Percentiles rank a stretch among this genome's conserved stretches.
These are phyloP conservation scores for Aspidiotus destructor DNA, from an alignment of 2,888 invertebrate species.

Conservation along the genomic window DNA sequence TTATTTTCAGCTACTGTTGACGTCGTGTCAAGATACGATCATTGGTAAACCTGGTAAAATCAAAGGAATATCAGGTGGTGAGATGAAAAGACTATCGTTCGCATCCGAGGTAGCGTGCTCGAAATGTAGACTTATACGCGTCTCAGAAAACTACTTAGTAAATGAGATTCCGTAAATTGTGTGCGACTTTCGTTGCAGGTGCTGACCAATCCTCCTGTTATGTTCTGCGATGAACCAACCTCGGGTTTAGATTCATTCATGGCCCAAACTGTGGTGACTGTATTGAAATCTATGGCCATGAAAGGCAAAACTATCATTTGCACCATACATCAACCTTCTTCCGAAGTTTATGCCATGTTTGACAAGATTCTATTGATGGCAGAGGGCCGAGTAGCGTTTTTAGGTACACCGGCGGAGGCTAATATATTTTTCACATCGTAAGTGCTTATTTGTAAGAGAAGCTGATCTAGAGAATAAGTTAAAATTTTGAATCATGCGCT, in stretches of 20 bases:
- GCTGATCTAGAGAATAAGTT: no score
- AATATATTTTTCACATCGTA: conserved; percentile 70
- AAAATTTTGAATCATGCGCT: no score
- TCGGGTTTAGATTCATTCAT: conserved; percentile 94
- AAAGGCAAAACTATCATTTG: conserved; percentile 78
- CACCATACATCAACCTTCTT: conserved; percentile 93
- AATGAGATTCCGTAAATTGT: neutral
- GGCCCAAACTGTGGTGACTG: conserved; percentile 86
- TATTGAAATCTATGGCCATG: conserved; percentile 44
- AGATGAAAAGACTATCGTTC: conserved; percentile 87
- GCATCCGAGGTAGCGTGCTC: conserved; percentile 68
- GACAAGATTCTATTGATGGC: conserved; percentile 82
- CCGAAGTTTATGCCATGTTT: conserved; percentile 80
- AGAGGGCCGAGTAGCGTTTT: conserved; percentile 79
- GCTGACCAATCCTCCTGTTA: conserved; percentile 83
- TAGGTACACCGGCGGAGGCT: conserved; percentile 71
- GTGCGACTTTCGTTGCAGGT: conserved; percentile 45
- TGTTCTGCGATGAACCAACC: conserved; percentile 97
- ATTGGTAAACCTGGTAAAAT: conserved; percentile 80
- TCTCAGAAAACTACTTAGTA: neutral
- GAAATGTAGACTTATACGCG: neutral
- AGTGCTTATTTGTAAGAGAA: conserved; percentile 39
- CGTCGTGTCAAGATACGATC: conserved; percentile 68
- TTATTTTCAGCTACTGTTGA: conserved; percentile 31
- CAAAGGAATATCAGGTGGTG: conserved; percentile 92